phyloP scores from a whole-genome alignment of 2,113 vertebrate genomes.

The Xyrauchen texanus region DNA sequence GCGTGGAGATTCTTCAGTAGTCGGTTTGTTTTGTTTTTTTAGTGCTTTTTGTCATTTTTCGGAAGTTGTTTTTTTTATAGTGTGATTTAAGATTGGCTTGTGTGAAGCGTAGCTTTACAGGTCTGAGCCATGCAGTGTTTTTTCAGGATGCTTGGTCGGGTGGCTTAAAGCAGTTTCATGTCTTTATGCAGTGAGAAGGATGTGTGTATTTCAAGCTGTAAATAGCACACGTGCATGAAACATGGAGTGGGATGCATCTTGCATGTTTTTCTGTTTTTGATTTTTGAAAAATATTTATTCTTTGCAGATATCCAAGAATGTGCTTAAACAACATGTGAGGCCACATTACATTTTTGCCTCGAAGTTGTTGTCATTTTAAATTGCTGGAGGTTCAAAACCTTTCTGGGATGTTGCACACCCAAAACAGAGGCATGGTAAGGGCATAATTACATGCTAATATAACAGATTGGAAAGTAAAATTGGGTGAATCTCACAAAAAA shows the following conservation, averaged over 20 bases:
- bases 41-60: conserved; percentile 6
- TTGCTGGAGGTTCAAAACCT: conserved; percentile 12
- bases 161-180: conserved; percentile 1
- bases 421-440: neutral
- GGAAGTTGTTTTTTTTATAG: conserved; percentile 27
- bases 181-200: conserved; percentile 76
- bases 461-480: neutral
- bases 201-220: conserved; percentile 98
- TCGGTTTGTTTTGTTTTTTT: conserved; percentile 69
- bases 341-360: neutral
- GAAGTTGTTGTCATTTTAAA: neutral
- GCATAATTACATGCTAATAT: conserved; percentile 5
- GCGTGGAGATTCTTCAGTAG: conserved; percentile 81
- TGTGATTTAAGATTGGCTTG: conserved; percentile 8
- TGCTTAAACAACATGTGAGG: conserved; percentile 71
- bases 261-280: conserved; percentile 94
- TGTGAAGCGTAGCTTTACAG: conserved; percentile 27
- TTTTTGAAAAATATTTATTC: conserved; percentile 97
- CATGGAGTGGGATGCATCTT: conserved; percentile 82
- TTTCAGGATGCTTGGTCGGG: neutral
- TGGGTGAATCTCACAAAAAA: neutral
- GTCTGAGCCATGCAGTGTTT: conserved; percentile 30
- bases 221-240: conserved; percentile 96
- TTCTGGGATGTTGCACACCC: conserved; percentile 10
- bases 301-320: conserved; percentile 87